phyloP scores from a whole-genome alignment of 2,888 invertebrate genomes.

The Sipha maydis region DNA sequence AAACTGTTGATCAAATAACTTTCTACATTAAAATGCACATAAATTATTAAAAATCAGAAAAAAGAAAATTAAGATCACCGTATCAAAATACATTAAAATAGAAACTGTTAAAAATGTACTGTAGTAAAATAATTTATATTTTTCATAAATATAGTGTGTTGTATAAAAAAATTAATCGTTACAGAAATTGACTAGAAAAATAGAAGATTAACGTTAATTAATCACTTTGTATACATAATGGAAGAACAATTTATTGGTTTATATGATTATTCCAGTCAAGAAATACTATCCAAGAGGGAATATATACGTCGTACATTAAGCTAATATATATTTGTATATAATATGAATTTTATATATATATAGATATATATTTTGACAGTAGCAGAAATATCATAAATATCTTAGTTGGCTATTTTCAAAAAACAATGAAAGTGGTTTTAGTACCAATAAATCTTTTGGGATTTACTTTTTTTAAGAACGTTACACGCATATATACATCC shows the following conservation, averaged over 20 bases:
- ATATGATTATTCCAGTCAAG: background rate
- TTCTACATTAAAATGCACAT: background rate
- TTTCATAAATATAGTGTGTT: no score
- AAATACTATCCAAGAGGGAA: background rate
- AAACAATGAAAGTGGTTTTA: background rate
- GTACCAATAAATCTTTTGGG: background rate
- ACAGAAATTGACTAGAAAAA: background rate
- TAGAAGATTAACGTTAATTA: background rate
- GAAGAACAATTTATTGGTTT: background rate
- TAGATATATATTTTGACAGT: background rate
- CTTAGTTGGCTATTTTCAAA: constrained; percentile 29
- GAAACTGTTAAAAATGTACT: background rate
- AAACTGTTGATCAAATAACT: background rate
- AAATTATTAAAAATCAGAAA: background rate
- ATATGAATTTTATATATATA: background rate
- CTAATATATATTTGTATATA: background rate
- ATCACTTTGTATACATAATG: background rate
- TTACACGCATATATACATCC: background rate
- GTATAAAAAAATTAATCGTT: no score
- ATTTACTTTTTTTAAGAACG: background rate
- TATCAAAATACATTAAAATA: background rate
- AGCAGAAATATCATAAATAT: constrained; percentile 21
- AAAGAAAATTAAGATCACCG: background rate
- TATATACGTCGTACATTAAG: constrained; percentile 4
- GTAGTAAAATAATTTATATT: no score